Base-by-base conservation (phyloP, 2,113 vertebrate species). In the Oryzias curvinotus region DNA sequence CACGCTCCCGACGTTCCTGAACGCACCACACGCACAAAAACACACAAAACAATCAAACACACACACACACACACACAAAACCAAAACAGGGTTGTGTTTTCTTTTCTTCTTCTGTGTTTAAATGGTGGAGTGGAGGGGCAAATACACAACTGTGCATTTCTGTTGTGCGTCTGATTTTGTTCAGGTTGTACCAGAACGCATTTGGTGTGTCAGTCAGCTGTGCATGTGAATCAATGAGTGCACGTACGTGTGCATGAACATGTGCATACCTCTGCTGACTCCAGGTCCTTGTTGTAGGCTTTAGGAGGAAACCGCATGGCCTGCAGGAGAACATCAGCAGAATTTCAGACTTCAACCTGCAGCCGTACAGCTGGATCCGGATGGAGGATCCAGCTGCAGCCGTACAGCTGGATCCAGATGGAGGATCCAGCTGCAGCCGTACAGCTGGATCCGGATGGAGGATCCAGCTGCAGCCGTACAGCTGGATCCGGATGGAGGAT, bases 221-320 rank as follows among this genome's bases (percentile, higher is more conserved):
- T 23, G 21, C 21, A 23, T 23, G 21, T 28, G 26, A 3, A 28
- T 28, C 26, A 3, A 28, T 17, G 15, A 5, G 44, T 4, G 13
- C 43, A 15, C 4, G 14, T 51, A 36, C 17, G n/a, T 42, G 51
- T 50, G 28, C 53, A 21, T 43, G 48, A 45, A 14, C 42, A 36
- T 16, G 41, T 43, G 23, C 30, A 8, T 87, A 98, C 97, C 97
- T 99, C 97, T 50, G 95, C 97, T 46, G 97, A 99, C 82, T 99
- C 97, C 92, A 99, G 92, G 88, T 99, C 97, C 87, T 99, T 99
- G 92, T 98, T 99, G 83, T 99, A 99, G 0, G 97, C 98, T 90
- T 99, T 99, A 3, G 97, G 97, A 43, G 97, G 97, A 71, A 99
- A 99, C 73, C 97, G 91, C 96, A 99, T 99, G 58, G 97, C 97